Base-by-base conservation (phyloP, 2,888 invertebrate species). In the Eugnorisma glareosa region DNA sequence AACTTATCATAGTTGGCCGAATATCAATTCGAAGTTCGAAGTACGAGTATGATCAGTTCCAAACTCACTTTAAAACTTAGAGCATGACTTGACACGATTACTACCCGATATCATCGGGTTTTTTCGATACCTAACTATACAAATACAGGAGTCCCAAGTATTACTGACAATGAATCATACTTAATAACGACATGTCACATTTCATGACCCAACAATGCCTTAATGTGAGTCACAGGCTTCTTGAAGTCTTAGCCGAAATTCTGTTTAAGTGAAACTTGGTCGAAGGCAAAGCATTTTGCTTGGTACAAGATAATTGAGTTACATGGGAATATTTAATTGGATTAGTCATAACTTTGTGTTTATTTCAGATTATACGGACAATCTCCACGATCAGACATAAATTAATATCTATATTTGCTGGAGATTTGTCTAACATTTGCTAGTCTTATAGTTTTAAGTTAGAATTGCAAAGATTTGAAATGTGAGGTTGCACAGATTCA, bases 91-190 rank as follows among this genome's bases (percentile, higher is more conserved):
- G 18, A 51, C 75, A 73, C 28, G 70, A 77, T 83, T 57, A 7
- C 48, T n/a, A 37, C 43, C 1, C 24, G 64, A 71, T 71, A 64
- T 11, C 40, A 63, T 43, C 35, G 35, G 75, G 64, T 68, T 85
- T 87, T 84, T 74, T 71, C 24, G n/a, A 67, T 81, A 68, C 71
- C 59, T 31, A 66, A 77, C 31, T 59, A 66, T 28, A 66, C 28
- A 63, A 54, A 70, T 76, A 79, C 69, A 69, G 85, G 63, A 82
- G 73, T 77, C 68, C 67, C 54, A 70, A 74, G 66, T 79, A 72
- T 48, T 37, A 75, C 57, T 66, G n/a, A 24, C 61, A 82, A 83
- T 90, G 90, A 90, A 75, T 90, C 90, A 90, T 85, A 73, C 81
- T 70, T 67, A 72, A 59, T 59, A 71, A 64, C 76, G 79, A 86